A percentile compares a stretch with the other conserved stretches of the same genome.
Evolutionary conservation across 2,888 invertebrate genomes (phyloP).

Genomic region (Drosophila koepferae): DNA sequence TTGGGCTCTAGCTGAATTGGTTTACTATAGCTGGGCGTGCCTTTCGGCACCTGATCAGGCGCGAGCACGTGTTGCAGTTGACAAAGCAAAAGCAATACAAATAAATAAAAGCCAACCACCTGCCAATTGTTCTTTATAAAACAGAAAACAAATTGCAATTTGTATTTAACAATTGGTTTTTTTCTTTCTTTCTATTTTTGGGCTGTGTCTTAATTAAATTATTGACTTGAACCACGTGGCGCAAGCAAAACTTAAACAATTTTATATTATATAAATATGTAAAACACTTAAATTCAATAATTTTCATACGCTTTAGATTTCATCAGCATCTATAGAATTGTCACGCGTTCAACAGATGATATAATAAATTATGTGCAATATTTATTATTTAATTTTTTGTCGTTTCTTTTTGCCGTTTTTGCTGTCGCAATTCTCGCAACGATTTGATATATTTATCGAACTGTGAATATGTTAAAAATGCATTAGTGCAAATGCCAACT

Average conservation of each 20-base stretch:
- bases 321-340: not conserved
- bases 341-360: constrained; percentile 11
- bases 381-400: not conserved
- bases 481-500: constrained; percentile 6
- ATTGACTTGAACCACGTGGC: not conserved
- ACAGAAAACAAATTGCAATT: not conserved
- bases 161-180: not conserved
- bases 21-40: constrained; percentile 30
- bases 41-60: constrained; percentile 22
- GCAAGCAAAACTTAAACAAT: not conserved
- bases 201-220: not conserved
- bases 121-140: constrained; percentile 12
- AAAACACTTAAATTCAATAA: not conserved
- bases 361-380: constrained; percentile 3
- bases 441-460: constrained; percentile 2
- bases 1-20: constrained; percentile 36
- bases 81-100: not conserved
- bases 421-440: not conserved
- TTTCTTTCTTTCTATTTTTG: not conserved
- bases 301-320: not conserved
- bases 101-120: not conserved
- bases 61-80: constrained; percentile 35
- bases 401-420: not conserved
- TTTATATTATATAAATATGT: not conserved
- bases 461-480: constrained; percentile 5